Evolutionary conservation across 2,888 invertebrate genomes (phyloP).

Genomic region (Empis stercorea): DNA sequence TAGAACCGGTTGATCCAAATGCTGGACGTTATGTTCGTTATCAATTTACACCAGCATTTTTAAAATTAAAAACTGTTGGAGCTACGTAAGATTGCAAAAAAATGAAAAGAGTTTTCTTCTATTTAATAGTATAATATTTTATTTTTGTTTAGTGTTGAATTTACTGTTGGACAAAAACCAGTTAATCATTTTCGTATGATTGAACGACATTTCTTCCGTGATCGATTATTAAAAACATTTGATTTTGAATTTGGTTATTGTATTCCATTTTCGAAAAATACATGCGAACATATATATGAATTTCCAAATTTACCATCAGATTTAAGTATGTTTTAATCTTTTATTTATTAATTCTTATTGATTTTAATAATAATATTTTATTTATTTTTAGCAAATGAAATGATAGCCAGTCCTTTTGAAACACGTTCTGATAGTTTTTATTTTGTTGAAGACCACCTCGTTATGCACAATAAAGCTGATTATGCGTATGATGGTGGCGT

Average conservation of each 20-base stretch:
- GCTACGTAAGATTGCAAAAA: slow-evolving; percentile 69
- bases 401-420: slow-evolving; percentile 92
- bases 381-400: slow-evolving; percentile 93
- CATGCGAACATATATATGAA: slow-evolving; percentile 98
- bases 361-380: neutral
- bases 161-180: slow-evolving; percentile 83
- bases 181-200: slow-evolving; percentile 97
- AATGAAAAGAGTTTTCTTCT: neutral
- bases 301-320: slow-evolving; percentile 81
- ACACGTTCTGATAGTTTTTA: slow-evolving; percentile 98
- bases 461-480: slow-evolving; percentile 99
- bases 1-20: slow-evolving; percentile 61
- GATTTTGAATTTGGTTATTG: slow-evolving; percentile 99
- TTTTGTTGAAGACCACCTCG: slow-evolving; percentile 90
- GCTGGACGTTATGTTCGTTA: slow-evolving; percentile 96
- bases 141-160: slow-evolving; percentile 66
- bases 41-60: slow-evolving; percentile 95
- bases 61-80: slow-evolving; percentile 90
- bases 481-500: slow-evolving; percentile 87
- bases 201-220: slow-evolving; percentile 90
- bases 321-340: slow-evolving; percentile 51
- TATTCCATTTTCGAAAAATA: slow-evolving; percentile 93
- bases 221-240: slow-evolving; percentile 88
- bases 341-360: neutral
- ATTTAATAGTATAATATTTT: slow-evolving; percentile 4